Base-by-base conservation (phyloP, 1,140 invertebrate genomes). In the Tetramorium alpestre region DNA sequence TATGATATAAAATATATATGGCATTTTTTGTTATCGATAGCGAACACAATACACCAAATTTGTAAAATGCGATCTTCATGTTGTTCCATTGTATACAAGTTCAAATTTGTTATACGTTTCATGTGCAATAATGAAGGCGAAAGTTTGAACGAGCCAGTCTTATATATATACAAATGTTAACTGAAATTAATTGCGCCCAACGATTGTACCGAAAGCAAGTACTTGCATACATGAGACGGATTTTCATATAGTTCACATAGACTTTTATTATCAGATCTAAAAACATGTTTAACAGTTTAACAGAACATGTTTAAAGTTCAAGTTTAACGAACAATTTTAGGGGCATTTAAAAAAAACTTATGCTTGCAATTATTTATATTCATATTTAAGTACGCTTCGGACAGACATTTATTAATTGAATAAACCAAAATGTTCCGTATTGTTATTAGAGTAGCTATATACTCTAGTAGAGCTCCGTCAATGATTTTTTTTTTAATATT, bases 51-150 rank as follows among this genome's bases (percentile, higher is more conserved):
- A 84, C 87, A 90, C 56, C 78, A 90, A 72, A 89, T 72, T 89
- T 85, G 69, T 89, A 86, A 73, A 72, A 58, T 18, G 67, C 44
- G 62, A 89, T 77, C 84, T 90, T 89, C 85, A 86, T 84, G 81
- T 78, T 91, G 75, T 89, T 62, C 51, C 76, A 87, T 91, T 91
- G 64, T 89, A 91, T 77, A 91, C 78, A 87, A 89, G 81, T 72
- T 78, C 54, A 64, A 87, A 87, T 87, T 89, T 78, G 44, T 90
- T 89, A 82, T 85, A 81, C 77, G 84, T 87, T 87, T 87, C 62
- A 91, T 70, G 92, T 93, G 92, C 92, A 93, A 93, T 93, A 93
- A 92, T 88, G 33, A 73, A 87, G 41, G 69, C 10, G 11, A 73
- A 7, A 47, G 67, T 81, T 56, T 70, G 51, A 82, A 82, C 41